A percentile compares a stretch with the other conserved stretches of the same genome.
phyloP scores from a whole-genome alignment of 1,140 invertebrate species.

The Dufourea novaeangliae region DNA sequence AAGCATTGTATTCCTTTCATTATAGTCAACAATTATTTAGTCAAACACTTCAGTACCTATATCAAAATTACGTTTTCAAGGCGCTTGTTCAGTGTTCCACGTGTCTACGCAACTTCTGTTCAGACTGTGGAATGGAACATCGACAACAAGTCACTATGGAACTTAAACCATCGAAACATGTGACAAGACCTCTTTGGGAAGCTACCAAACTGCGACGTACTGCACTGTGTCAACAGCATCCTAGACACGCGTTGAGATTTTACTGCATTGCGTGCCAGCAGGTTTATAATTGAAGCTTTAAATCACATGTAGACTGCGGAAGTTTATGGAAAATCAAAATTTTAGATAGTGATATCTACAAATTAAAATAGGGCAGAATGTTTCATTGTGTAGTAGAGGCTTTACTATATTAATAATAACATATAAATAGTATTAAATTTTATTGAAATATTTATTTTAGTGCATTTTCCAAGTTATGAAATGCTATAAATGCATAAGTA shows the following conservation, averaged over 20 bases:
- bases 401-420: no score
- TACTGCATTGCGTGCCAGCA: conserved; percentile 78
- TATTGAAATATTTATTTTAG: no score
- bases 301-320: no score
- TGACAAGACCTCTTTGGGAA: conserved; percentile 76
- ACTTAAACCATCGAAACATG: conserved; percentile 63
- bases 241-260: conserved; percentile 72
- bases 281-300: conserved; percentile 52
- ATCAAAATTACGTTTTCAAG: conserved; percentile 55
- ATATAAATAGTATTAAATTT: no score
- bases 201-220: conserved; percentile 74
- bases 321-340: no score
- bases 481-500: no score
- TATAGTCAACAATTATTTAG: not conserved
- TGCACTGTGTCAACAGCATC: conserved; percentile 74
- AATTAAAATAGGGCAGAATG: no score
- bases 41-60: conserved; percentile 4
- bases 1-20: conserved; percentile 2
- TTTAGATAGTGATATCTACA: no score
- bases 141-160: conserved; percentile 65
- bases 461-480: no score
- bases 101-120: conserved; percentile 79
- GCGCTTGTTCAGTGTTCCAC: conserved; percentile 77
- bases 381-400: no score
- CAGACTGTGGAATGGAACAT: conserved; percentile 77